Base-by-base conservation (phyloP, 2,888 invertebrate genomes). In the Lycia hirtaria region DNA sequence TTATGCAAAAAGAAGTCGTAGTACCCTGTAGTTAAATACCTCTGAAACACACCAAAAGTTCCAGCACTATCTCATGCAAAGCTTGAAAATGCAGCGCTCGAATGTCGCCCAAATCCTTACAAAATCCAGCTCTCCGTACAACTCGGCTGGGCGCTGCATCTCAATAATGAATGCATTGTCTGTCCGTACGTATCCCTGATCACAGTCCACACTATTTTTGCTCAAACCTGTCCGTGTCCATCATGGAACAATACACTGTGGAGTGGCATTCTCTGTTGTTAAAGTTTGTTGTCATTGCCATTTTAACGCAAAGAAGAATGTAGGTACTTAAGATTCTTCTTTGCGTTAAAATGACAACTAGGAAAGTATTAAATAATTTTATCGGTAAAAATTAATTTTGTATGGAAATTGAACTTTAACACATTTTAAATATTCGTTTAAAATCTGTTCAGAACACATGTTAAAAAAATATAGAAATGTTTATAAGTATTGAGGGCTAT, bases 131-230 rank as follows among this genome's bases (percentile, higher is more conserved):
- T 41, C 12, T 40, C 24, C 44, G 49, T 53, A 51, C 56, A 56
- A 22, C 56, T 64, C 68, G 67, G 68, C 67, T 69, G 76, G 68
- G 64, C 68, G 64, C 72, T 71, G 80, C 80, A 75, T 83, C 82
- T 80, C 83, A 85, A 87, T 90, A 88, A 89, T 88, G 88, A 89
- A 89, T 83, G 89, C 85, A 88, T 90, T 90, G 91, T 91, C 88
- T 85, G 79, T 79, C 77, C 73, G 80, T 81, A 71, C 74, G 77
- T 79, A 74, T 69, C 79, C n/a, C n/a, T 71, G 82, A 83, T 85
- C 80, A 78, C 80, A 74, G 76, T 73, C 77, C 73, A 71, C 81
- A 88, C 88, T 91, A 90, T 90, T 91, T 91, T 88, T 88, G 85
- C 85, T 80, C 81, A 79, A 88, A 89, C 90, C 91, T 90, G 90